Evolutionary conservation across 2,113 vertebrate genomes (phyloP).

Genomic region (Strix aluco): DNA sequence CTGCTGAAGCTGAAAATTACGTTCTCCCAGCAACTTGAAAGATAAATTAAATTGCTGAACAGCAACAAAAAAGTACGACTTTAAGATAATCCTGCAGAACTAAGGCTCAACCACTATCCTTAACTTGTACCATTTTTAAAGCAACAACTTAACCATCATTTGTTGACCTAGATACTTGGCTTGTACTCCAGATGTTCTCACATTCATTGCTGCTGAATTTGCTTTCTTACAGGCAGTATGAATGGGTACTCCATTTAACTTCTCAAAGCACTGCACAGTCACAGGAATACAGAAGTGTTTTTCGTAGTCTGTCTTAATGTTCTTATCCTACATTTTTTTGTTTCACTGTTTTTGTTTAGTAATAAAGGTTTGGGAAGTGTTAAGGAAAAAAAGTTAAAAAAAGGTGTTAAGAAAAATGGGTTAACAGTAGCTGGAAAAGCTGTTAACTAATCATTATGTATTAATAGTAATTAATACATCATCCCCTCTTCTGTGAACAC

Average conservation of each 20-base stretch:
- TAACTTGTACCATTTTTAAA: not conserved
- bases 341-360: not conserved
- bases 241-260: not conserved
- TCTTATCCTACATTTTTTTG: not conserved
- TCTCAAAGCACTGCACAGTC: not conserved
- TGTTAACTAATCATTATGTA: not conserved
- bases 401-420: not conserved
- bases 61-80: not conserved
- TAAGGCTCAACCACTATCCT: not conserved
- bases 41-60: constrained; percentile 13
- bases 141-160: not conserved
- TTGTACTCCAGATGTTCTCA: constrained; percentile 39
- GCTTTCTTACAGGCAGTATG: constrained; percentile 7
- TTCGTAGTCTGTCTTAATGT: not conserved
- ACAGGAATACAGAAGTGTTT: not conserved
- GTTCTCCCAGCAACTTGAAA: not conserved
- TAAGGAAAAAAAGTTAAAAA: not conserved
- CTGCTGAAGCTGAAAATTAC: constrained; percentile 11
- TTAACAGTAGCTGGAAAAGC: not conserved
- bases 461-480: not conserved
- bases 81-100: constrained; percentile 22
- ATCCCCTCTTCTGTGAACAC: not conserved
- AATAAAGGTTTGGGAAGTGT: not conserved
- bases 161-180: constrained; percentile 27
- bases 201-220: constrained; percentile 21